Base-by-base conservation (phyloP, 2,888 invertebrate genomes). In the Ctenicera cuprea region DNA sequence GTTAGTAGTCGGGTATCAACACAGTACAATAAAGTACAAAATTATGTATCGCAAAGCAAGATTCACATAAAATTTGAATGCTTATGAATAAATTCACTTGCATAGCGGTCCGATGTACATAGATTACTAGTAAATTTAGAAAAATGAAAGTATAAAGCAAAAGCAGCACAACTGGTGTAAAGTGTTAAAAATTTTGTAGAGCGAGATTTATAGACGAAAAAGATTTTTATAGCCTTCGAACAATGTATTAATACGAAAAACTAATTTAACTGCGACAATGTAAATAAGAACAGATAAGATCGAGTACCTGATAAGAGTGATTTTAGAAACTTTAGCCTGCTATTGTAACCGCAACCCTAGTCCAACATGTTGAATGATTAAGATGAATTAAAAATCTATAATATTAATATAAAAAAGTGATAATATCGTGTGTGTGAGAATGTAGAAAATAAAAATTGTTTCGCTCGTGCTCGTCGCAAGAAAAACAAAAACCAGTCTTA, bases 271-370 rank as follows among this genome's bases (percentile, higher is more conserved):
- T 64, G 61, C 38, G 65, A 70, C 63, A 69, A 70, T 73, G 73
- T 73, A 73, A 64, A 75, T 73, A 73, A 73, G 73, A 75, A 62
- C 69, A 65, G 62, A 57, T 70, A 76, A 71, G 73, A 76, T 70
- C 73, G 54, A 69, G 80, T 79, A 79, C 79, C 79, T 79, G 80
- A 80, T 72, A 75, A 73, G 76, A 79, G 79, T 78, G 79, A 80
- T 76, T 74, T 77, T 74, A 76, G 73, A 71, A 75, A 68, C 71
- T 74, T 76, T 78, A 76, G 77, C 79, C 79, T 79, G 78, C 79
- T 76, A 79, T 79, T 80, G 79, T 80, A 80, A 80, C 79, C 76
- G 67, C 72, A 76, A 78, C 77, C 77, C 79, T 80, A 79, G 79
- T 79, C 79, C 79, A 77, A 78, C 73, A 71, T 71, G 76, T 74